Evolutionary conservation across 2,888 invertebrate genomes (phyloP).

Genomic region (Tanypteryx hageni): DNA sequence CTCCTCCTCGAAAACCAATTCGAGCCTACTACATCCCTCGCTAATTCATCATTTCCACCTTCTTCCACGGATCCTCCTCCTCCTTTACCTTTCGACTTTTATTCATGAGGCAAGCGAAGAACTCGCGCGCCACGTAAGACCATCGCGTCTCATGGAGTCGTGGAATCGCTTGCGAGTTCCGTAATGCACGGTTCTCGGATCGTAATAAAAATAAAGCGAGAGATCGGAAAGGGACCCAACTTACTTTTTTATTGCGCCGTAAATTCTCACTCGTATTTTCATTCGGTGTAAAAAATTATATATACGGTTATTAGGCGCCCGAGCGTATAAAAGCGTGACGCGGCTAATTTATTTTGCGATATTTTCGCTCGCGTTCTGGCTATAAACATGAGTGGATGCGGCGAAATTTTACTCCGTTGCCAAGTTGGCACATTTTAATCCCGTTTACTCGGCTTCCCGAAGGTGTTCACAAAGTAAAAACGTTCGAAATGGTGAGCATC

Average conservation of each 20-base stretch:
- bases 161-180: not conserved
- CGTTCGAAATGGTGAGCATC: not conserved
- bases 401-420: slow-evolving; percentile 39
- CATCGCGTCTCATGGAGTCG: not conserved
- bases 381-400: slow-evolving; percentile 16
- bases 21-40: not conserved
- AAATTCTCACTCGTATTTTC: not conserved
- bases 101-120: not conserved
- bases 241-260: slow-evolving; percentile 12
- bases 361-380: slow-evolving; percentile 40
- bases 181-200: not conserved
- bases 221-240: not conserved
- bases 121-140: not conserved
- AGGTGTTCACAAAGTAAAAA: not conserved
- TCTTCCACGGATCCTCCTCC: not conserved
- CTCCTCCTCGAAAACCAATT: not conserved
- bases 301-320: slow-evolving; percentile 35
- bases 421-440: slow-evolving; percentile 54
- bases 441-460: not conserved
- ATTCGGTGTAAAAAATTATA: not conserved
- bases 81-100: not conserved
- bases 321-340: slow-evolving; percentile 37
- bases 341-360: slow-evolving; percentile 35
- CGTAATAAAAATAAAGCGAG: not conserved
- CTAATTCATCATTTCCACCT: slow-evolving; percentile 17